These are phyloP conservation scores for Callospermophilus lateralis DNA, from an alignment of 2,113 vertebrate genomes.

Conservation along the genomic window DNA sequence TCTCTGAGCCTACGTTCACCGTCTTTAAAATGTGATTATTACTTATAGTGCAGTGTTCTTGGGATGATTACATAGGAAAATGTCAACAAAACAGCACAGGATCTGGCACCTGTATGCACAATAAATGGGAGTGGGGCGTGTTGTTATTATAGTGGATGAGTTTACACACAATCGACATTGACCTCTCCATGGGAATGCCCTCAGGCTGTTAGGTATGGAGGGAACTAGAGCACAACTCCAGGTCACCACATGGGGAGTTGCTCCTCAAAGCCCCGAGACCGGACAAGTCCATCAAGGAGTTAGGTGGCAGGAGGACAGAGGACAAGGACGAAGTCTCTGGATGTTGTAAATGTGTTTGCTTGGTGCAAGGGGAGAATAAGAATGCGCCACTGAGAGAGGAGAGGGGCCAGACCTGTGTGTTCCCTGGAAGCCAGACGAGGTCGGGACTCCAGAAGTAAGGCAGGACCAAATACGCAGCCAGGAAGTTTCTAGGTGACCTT, in stretches of 20 bases:
- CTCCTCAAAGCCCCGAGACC: not conserved
- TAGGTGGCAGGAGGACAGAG: not conserved
- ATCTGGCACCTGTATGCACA: not conserved
- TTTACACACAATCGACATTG: not conserved
- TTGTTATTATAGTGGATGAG: not conserved
- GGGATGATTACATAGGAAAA: conserved; percentile 23
- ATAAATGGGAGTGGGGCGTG: not conserved
- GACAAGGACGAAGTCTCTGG: not conserved
- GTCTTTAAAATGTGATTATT: conserved; percentile 7
- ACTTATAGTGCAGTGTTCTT: not conserved
- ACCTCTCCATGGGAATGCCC: not conserved
- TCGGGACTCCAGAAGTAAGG: not conserved
- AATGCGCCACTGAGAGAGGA: not conserved
- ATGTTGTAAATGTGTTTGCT: not conserved
- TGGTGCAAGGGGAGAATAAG: not conserved
- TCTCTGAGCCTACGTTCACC: conserved; percentile 8
- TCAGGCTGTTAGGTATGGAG: not conserved
- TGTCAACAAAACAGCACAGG: not conserved
- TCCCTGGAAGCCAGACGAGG: not conserved
- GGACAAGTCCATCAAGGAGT: not conserved
- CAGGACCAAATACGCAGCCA: not conserved
- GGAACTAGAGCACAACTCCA: not conserved
- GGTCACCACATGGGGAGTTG: not conserved
- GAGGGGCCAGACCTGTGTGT: not conserved
- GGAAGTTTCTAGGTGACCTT: not conserved